These are phyloP conservation scores for Cantharis rustica DNA, from an alignment of 2,888 invertebrate species.

Conservation along the genomic window DNA sequence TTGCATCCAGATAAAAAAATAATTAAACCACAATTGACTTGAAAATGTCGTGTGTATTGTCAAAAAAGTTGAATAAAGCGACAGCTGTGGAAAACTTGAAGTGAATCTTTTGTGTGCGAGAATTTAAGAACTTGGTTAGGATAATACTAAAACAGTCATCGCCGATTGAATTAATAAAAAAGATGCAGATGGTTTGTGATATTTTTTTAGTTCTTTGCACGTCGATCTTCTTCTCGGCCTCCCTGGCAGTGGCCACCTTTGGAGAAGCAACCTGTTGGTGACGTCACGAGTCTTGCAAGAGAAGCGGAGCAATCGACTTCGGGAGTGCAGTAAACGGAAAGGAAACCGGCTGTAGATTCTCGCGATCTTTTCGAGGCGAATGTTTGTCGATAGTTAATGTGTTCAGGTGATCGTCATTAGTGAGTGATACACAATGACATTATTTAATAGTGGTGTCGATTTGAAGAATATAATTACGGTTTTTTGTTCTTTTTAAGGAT, in stretches of 20 bases:
- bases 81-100: neutral
- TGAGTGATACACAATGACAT: slow-evolving; percentile 18
- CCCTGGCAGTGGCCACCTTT: slow-evolving; percentile 51
- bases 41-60: neutral
- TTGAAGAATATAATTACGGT: slow-evolving; percentile 1
- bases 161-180: slow-evolving; percentile 9
- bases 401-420: slow-evolving; percentile 10
- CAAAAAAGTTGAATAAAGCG: neutral
- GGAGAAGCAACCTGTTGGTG: slow-evolving; percentile 50
- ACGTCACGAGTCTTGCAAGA: slow-evolving; percentile 43
- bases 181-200: slow-evolving; percentile 14
- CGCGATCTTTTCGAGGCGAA: slow-evolving; percentile 8
- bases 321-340: slow-evolving; percentile 20
- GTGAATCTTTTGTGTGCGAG: neutral
- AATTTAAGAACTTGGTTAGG: neutral
- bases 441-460: neutral
- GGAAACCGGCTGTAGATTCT: slow-evolving; percentile 22
- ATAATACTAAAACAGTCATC: neutral
- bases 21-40: neutral
- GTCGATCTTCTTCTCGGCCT: slow-evolving; percentile 37
- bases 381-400: slow-evolving; percentile 8
- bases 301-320: slow-evolving; percentile 14
- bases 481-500: neutral
- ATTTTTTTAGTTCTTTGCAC: slow-evolving; percentile 7
- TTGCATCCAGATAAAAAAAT: neutral